Base-by-base conservation (phyloP, 2,113 vertebrate genomes). In the Malurus alboscapulatus region DNA sequence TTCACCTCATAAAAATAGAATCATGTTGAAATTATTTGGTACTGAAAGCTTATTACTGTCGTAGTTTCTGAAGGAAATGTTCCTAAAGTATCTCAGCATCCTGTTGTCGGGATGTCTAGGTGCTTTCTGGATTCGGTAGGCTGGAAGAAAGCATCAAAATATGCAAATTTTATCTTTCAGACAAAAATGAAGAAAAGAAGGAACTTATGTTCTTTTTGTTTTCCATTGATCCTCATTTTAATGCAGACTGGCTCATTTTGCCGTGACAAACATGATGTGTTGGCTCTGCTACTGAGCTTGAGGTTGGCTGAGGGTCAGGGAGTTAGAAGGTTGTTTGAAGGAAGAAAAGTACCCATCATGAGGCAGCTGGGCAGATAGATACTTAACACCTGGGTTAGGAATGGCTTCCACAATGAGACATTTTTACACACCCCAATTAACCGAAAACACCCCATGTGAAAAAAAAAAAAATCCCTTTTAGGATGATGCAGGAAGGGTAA, bases 191-290 rank as follows among this genome's bases (percentile, higher is more conserved):
- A 85, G 59, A 34, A 73, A 90, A 7, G 30, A 86, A 65, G 75
- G 55, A 72, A 45, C 74, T 90, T 94, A 48, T 74, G 40, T 67
- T 90, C 69, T 84, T 86, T 93, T 83, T 73, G 51, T 67, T 92
- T 96, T 90, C 32, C 45, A 72, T 22, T 71, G 48, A 82, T n/a
- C 13, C 65, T 94, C 11, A 1, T 78, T 86, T 92, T 91, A 84
- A 81, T 22, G 47, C 59, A 91, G 30, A 38, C 36, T 84, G 79
- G 9, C 26, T 90, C 42, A 68, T 50, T 91, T 91, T 92, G 76
- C 57, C 36, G 44, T 86, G 72, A 73, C 0, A 44, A 87, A 75
- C 25, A 45, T 14, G 67, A 63, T 30, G 59, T 55, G 42, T 55
- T 87, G 71, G 45, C 55, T 91, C 25, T 88, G 48, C 38, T 51